Evolutionary conservation across 2,797 vertebrate genomes (phyloP), one percentile per base, ranked within the genome.

Genomic region (Moxostoma hubbsi): DNA sequence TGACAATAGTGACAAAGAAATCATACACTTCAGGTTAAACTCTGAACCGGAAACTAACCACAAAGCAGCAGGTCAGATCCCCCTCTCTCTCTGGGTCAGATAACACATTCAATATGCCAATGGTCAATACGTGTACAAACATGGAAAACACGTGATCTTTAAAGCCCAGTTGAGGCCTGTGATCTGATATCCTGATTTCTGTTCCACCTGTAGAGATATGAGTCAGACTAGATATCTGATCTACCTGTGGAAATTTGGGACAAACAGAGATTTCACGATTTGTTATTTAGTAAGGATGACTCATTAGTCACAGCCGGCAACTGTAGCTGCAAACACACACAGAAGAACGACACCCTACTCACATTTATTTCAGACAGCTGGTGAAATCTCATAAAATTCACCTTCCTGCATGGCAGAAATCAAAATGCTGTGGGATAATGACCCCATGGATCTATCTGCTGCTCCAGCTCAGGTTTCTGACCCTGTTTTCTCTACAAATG

Each of bases 111-210:
- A 50, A 7, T 18, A 51, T 9, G 46, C 45, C 9, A 50, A 1
- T 45, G 62, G 24, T 53, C 46, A 62, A 54, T 5, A 36, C 43
- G 8, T 7, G 43, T 13, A 15, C 1, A 7, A 49, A 12, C 59
- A 43, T 15, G 69, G 55, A 82, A 82, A 68, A 73, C 69, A 64
- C 5, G 18, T 64, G 71, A 73, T 46, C 12, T 57, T 18, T 43
- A 51, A 76, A 66, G 49, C 73, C 61, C 11, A 68, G 24, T 51
- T 65, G 3, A 66, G 69, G 45, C 24, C 9, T 5, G 45, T 58
- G 47, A 18, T n/a, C 54, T 50, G 18, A 18, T 64, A 16, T 58
- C 62, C 55, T 53, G 82, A n/a, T 65, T 80, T 67, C 83, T 84
- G 71, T 81, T 79, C 58, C 64, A 67, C 16, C 50, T 46, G 53